Conservation (phyloP, 2,888 invertebrate species). For the Lamellibrachia satsuma region DNA sequence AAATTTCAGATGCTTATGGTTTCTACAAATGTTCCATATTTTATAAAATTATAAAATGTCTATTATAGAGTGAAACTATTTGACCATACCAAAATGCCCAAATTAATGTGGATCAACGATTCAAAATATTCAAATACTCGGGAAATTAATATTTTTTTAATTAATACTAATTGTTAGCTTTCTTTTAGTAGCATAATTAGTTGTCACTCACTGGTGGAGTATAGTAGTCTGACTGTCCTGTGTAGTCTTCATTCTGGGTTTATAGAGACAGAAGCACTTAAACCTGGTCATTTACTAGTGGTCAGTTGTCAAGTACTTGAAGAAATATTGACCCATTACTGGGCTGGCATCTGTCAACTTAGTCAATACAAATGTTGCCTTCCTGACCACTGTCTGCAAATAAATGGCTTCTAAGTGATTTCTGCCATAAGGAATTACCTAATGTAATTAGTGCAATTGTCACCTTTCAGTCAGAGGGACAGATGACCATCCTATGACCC, state of each 20-base stretch:
- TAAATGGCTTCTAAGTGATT: not conserved
- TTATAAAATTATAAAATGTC: not conserved
- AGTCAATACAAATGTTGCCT: not conserved
- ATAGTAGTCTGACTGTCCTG: not conserved
- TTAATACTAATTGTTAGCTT: not conserved
- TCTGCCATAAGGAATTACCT: not conserved
- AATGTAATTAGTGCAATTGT: slow-evolving; percentile 4
- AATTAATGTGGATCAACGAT: not conserved
- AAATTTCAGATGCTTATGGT: not conserved
- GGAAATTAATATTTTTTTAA: not conserved
- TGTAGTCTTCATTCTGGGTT: not conserved
- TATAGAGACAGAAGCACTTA: not conserved
- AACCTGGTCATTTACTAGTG: not conserved
- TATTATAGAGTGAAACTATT: not conserved
- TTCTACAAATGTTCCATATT: not conserved
- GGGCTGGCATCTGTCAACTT: not conserved
- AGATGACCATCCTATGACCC: not conserved
- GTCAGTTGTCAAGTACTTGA: not conserved
- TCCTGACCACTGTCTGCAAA: not conserved
- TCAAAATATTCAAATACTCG: too few relatives aligned
- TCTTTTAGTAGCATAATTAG: not conserved
- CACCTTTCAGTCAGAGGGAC: not conserved
- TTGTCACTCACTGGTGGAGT: not conserved
- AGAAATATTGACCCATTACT: not conserved
- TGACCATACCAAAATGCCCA: not conserved